Base-by-base conservation (phyloP, 2,797 vertebrate species). In the Phoeniculus purpureus region DNA sequence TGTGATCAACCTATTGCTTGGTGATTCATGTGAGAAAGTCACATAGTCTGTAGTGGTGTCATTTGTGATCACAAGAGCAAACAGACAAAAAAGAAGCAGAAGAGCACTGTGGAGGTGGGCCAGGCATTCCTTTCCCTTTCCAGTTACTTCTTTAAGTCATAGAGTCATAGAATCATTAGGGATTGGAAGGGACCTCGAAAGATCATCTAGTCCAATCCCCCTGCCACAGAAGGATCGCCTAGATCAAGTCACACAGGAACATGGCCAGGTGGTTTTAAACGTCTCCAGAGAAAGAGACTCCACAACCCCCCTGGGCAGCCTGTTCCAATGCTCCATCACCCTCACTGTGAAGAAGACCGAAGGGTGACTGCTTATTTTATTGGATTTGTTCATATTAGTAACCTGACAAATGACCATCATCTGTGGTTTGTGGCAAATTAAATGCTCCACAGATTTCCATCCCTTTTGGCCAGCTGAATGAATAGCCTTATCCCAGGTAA, bases 401-500 rank as follows among this genome's bases (percentile, higher is more conserved):
- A 51, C 65, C 73, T 34, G 1, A 83, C 31, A 73, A 93, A 83
- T 58, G 60, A 62, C 61, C 40, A 55, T 87, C 71, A 71, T 75
- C 47, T 85, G 60, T 67, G 65, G 43, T 59, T 27, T 89, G 61
- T 66, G 58, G 70, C 50, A 61, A 85, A 58, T 45, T 6, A 92
- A 94, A 83, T 27, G 19, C 18, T 86, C 37, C 52, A 67, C 12
- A 85, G 62, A 40, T 76, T 91, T 79, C 65, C 81, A 86, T 64
- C 56, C 56, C 27, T 31, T 85, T 78, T 81, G 81, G 70, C 66
- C 64, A 82, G 60, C 19, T 70, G 59, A 89, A 58, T 9, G 15
- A 85, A 67, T 19, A 90, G 4, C 32, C 29, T 88, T 86, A 81
- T 85, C 77, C 74, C 78, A 91, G 78, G 68, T 48, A 89, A 74